Conservation (phyloP, 2,113 vertebrate genomes). For the Perognathus longimembris region DNA sequence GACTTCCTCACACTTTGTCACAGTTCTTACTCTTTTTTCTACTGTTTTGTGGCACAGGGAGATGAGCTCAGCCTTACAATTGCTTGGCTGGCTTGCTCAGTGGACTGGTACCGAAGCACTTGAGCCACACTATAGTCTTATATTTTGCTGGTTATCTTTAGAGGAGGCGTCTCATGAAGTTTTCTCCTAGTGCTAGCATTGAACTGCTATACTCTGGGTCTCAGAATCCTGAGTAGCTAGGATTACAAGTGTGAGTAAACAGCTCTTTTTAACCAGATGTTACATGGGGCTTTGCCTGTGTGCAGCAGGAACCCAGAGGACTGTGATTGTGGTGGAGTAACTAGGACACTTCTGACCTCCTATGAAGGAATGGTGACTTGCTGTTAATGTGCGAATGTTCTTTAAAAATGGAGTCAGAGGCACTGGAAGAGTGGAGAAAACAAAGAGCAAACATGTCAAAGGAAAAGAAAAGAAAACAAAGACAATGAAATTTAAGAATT, state of each 20-base stretch:
- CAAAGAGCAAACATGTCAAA: neutral
- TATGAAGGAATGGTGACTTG: neutral
- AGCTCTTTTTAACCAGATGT: too few relatives aligned
- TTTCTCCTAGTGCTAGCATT: too few relatives aligned
- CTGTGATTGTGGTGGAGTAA: neutral
- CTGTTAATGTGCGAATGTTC: neutral
- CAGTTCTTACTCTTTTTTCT: neutral
- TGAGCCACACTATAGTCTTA: too few relatives aligned
- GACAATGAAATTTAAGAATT: neutral
- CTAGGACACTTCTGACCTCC: neutral
- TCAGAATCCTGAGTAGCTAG: too few relatives aligned
- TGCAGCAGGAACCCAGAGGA: neutral
- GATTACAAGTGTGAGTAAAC: too few relatives aligned
- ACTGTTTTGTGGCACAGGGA: neutral
- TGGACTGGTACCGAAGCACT: too few relatives aligned
- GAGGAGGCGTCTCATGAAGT: too few relatives aligned
- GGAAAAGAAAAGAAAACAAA: neutral
- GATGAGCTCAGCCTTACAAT: neutral
- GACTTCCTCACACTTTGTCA: slow-evolving; percentile 22
- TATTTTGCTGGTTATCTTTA: too few relatives aligned
- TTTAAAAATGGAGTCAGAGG: neutral
- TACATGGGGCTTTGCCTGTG: neutral
- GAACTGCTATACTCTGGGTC: too few relatives aligned
- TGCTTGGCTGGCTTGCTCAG: too few relatives aligned
- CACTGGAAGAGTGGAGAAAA: neutral